Conservation (phyloP, 2,113 vertebrate genomes). For the Epinephelus fuscoguttatus region DNA sequence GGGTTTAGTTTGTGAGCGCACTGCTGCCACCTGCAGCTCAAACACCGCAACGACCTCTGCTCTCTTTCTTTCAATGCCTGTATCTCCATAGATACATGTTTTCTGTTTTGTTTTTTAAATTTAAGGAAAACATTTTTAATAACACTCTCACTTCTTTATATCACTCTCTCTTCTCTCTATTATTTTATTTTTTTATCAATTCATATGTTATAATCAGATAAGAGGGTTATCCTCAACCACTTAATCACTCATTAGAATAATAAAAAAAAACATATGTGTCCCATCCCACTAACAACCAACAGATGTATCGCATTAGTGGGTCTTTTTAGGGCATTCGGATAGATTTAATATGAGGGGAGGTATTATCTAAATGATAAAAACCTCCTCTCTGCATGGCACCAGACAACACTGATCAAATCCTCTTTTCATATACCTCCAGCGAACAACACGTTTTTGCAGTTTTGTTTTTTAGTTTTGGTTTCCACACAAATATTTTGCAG, state of each 20-base stretch:
- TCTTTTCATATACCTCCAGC: conserved; percentile 62
- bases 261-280: conserved; percentile 73
- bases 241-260: conserved; percentile 78
- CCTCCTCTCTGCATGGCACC: conserved; percentile 54
- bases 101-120: neutral
- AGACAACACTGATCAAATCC: conserved; percentile 66
- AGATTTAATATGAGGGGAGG: conserved; percentile 70
- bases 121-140: neutral
- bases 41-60: neutral
- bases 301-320: conserved; percentile 79
- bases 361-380: conserved; percentile 67
- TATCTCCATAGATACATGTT: neutral
- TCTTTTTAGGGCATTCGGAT: conserved; percentile 61
- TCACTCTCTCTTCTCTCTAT: neutral
- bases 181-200: neutral
- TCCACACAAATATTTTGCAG: conserved; percentile 24
- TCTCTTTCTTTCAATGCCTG: neutral
- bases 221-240: conserved; percentile 74
- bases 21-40: conserved; percentile 44
- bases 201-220: conserved; percentile 68
- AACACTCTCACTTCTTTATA: neutral
- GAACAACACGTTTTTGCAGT: conserved; percentile 46
- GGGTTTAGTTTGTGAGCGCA: accelerated
- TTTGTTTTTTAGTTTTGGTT: conserved; percentile 14
- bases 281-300: conserved; percentile 74